A percentile compares a stretch with the other conserved stretches of the same genome.
These are phyloP conservation scores for Phaethornis superciliosus DNA, from an alignment of 2,113 vertebrate species.

Conservation along the genomic window DNA sequence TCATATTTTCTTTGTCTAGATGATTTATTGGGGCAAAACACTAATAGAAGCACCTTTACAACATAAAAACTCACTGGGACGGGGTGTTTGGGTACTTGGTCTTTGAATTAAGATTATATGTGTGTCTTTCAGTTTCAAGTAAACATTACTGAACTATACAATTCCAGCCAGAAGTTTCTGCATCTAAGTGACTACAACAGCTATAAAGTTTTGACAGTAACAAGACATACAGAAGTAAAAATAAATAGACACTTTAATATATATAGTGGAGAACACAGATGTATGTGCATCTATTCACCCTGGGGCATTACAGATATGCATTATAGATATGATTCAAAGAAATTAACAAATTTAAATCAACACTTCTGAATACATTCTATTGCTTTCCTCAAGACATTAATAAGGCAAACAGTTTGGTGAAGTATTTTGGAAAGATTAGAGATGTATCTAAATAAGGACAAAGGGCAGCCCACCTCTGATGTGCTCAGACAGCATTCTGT, in stretches of 20 bases:
- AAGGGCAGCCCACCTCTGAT: not conserved
- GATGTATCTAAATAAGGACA: not conserved
- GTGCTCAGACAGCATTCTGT: not conserved
- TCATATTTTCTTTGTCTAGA: not conserved
- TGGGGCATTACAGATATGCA: not conserved
- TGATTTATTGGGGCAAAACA: not conserved
- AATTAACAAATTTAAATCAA: not conserved
- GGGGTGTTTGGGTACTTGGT: not conserved
- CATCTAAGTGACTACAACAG: not conserved
- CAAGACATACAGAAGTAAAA: not conserved
- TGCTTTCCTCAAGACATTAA: not conserved
- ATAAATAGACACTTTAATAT: not conserved
- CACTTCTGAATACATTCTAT: not conserved
- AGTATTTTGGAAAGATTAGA: not conserved
- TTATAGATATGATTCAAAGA: not conserved
- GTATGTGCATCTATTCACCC: not conserved
- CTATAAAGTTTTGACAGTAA: not conserved
- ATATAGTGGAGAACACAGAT: not conserved
- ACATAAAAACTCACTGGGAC: not conserved
- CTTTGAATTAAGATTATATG: not conserved
- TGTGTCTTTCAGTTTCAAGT: not conserved
- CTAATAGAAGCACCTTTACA: not conserved
- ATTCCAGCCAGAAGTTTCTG: not conserved
- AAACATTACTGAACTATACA: not conserved
- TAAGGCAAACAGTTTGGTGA: not conserved